Base-by-base conservation (phyloP, 2,797 vertebrate species). In the Alectoris magna region DNA sequence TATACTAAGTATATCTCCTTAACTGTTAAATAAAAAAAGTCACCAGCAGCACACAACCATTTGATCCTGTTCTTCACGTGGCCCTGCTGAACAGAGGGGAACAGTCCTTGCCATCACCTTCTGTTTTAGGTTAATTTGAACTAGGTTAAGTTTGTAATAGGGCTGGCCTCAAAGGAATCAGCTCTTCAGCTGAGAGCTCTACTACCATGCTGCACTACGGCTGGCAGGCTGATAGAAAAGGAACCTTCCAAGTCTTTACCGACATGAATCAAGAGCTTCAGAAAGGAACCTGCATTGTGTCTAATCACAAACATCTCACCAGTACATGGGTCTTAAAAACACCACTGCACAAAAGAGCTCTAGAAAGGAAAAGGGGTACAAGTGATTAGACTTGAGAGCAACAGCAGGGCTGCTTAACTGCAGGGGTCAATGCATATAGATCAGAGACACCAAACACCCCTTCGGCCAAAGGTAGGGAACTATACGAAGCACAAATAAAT, bases 151-250 rank as follows among this genome's bases (percentile, higher is more conserved):
- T 12, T 17, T 38, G n/a, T 6, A 55, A 15, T 0, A 4, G 26
- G 31, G 44, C 56, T 64, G 48, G 27, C 26, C 34, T 73, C 7
- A 5, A 49, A 68, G 22, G 11, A 0, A 29, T 16, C 53, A 80
- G 22, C 34, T 62, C 71, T 39, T 29, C 71, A 44, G 1, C 29
- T 48, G 46, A 59, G 41, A 77, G 51, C 43, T 74, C 70, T 76
- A 5, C 68, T 29, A 2, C 0, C 1, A 10, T 19, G 44, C 53
- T 53, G 19, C 1, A 44, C 44, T 26, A 26, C 0, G 0, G 44
- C 41, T 31, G 14, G 27, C n/a, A 74, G n/a, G 60, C 60, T 41
- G 62, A 55, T 53, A 9, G 59, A 85, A 34, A 56, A 49, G 3
- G 23, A 14, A 48, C 39, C 41, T 85, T 64, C 27, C 38, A 77